Evolutionary conservation across 1,140 invertebrate genomes (phyloP).

Genomic region (Drosophila hydei): DNA sequence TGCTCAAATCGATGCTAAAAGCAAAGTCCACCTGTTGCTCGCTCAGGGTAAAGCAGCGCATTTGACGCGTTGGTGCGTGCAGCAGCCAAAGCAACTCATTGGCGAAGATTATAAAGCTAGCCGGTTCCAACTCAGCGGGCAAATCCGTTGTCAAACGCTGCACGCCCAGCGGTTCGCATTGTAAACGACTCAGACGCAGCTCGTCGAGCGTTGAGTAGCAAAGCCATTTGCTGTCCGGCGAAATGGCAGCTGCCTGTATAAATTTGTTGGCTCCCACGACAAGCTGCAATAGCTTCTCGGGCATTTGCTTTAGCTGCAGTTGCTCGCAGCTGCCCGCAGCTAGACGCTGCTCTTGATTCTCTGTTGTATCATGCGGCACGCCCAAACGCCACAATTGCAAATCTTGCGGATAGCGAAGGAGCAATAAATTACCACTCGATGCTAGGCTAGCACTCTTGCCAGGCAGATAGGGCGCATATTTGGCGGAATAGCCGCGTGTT

Average conservation of each 20-base stretch:
- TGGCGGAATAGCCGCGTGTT: constrained; percentile 86
- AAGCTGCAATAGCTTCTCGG: constrained; percentile 88
- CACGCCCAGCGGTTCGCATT: constrained; percentile 83
- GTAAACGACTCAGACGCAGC: constrained; percentile 86
- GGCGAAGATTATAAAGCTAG: constrained; percentile 84
- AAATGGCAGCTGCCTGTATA: constrained; percentile 86
- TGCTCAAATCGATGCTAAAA: constrained; percentile 31
- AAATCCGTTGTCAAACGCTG: constrained; percentile 83
- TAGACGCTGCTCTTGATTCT: neutral
- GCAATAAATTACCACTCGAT: constrained; percentile 85
- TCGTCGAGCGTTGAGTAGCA: constrained; percentile 89
- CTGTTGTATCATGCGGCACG: constrained; percentile 37
- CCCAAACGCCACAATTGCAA: constrained; percentile 89
- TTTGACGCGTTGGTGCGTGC: constrained; percentile 54
- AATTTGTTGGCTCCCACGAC: constrained; percentile 44
- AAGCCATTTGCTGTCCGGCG: constrained; percentile 88
- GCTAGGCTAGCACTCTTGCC: constrained; percentile 87
- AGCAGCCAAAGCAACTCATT: constrained; percentile 79
- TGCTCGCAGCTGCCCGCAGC: constrained; percentile 24
- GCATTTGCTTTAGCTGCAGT: constrained; percentile 82
- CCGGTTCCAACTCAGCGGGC: constrained; percentile 80
- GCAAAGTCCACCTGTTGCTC: constrained; percentile 15
- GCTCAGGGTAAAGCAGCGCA: constrained; percentile 46
- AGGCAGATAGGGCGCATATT: constrained; percentile 89
- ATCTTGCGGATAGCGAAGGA: constrained; percentile 89